Evolutionary conservation across 2,888 invertebrate genomes (phyloP).

Genomic region (Eubasilissa splendida): DNA sequence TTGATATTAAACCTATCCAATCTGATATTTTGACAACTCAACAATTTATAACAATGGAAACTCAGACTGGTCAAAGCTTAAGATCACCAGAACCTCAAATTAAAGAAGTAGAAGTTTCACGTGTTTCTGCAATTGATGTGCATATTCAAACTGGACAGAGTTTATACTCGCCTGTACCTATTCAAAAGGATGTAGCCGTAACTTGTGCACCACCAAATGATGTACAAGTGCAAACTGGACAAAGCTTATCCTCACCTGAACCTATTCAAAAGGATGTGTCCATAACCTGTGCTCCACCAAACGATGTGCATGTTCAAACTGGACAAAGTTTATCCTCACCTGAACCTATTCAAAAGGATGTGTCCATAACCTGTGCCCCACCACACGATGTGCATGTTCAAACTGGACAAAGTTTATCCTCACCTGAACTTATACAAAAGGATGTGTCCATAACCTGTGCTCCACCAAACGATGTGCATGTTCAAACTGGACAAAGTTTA

Average conservation of each 20-base stretch:
- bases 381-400: conserved; percentile 77
- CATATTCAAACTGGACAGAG: conserved; percentile 70
- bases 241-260: conserved; percentile 57
- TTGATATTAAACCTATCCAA: conserved; percentile 60
- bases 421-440: conserved; percentile 64
- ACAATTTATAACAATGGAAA: conserved; percentile 57
- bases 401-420: conserved; percentile 63
- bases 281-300: conserved; percentile 71
- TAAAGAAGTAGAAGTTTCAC: conserved; percentile 28
- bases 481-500: conserved; percentile 65
- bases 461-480: conserved; percentile 74
- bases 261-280: conserved; percentile 69
- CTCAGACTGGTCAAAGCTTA: conserved; percentile 55
- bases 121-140: conserved; percentile 70
- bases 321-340: conserved; percentile 59
- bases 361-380: conserved; percentile 71
- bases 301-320: conserved; percentile 77
- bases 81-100: conserved; percentile 63
- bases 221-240: conserved; percentile 73
- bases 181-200: conserved; percentile 70
- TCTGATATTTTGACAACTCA: conserved; percentile 52
- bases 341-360: conserved; percentile 67
- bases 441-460: conserved; percentile 73
- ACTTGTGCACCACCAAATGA: conserved; percentile 73
- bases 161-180: conserved; percentile 59